phyloP scores from a whole-genome alignment of 1,140 invertebrate species.

The Acromyrmex heyeri region DNA sequence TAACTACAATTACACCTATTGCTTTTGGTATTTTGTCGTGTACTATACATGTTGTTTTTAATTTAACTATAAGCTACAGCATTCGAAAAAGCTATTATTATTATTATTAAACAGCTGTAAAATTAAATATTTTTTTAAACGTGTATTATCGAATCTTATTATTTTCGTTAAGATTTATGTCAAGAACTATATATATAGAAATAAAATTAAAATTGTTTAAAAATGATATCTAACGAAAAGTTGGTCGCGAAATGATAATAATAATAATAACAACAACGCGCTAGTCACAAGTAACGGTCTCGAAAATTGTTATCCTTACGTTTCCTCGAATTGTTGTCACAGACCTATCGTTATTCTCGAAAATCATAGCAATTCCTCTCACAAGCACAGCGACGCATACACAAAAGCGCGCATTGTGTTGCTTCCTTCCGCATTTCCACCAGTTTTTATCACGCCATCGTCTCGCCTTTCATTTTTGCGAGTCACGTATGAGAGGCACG shows the following conservation, averaged over 20 bases:
- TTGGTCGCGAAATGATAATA: background rate
- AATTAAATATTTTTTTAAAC: background rate
- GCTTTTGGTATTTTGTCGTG: too few relatives aligned
- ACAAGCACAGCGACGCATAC: background rate
- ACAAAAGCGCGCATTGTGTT: conserved; percentile 39
- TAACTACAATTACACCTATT: too few relatives aligned
- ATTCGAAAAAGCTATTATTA: too few relatives aligned
- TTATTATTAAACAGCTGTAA: too few relatives aligned
- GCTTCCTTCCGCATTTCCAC: conserved; percentile 31
- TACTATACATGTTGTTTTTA: too few relatives aligned
- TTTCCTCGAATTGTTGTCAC: background rate
- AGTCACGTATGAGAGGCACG: conserved; percentile 57
- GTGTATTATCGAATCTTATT: background rate
- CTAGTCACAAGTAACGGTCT: background rate
- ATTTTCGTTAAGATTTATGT: background rate
- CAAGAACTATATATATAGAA: background rate
- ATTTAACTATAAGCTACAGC: too few relatives aligned
- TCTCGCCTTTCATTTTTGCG: conserved; percentile 56
- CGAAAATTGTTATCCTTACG: background rate
- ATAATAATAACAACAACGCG: background rate
- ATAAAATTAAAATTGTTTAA: background rate
- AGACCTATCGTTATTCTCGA: conserved; percentile 15
- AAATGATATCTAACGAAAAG: background rate
- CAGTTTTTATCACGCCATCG: conserved; percentile 43
- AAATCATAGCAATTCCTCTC: conserved; percentile 25